Evolutionary conservation across 2,113 vertebrate genomes (phyloP), one percentile per base, ranked within the genome.

Genomic region (Aphelocoma coerulescens): DNA sequence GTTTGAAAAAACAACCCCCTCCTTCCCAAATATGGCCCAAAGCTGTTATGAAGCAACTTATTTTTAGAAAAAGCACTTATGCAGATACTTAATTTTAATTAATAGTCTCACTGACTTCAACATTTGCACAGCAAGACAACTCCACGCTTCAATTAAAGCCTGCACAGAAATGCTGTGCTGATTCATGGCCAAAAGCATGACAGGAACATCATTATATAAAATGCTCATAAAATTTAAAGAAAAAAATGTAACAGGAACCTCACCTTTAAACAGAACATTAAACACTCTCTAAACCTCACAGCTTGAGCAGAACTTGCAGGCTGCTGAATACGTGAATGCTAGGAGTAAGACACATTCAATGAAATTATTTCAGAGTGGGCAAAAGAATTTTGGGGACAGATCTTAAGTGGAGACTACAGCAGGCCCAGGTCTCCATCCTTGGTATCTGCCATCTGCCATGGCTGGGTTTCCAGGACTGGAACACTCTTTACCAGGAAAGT

Each of bases 41-140:
- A 90, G 92, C 94, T 95, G 75, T 79, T 88, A 85, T 21, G 81
- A 94, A 96, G 86, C 59, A 85, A 96, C 91, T 82, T 94, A 93
- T 95, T 96, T 97, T 94, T 94, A 96, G 94, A 75, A 95, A 89
- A 88, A 88, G 46, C 91, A 92, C 84, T 95, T 95, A 89, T 62
- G 89, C 58, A 93, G 84, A 96, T 93, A 92, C 66, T 96, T 94
- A 89, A 76, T 91, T 96, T 96, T 96, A 96, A 97, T 94, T 93
- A 97, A 96, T 95, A 96, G 89, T 91, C 94, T 95, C 84, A 84
- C 73, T 30, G 77, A 89, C 61, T 95, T 85, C 87, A 95, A 88
- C 91, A 96, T 88, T 93, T 74, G 86, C 92, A 95, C 91, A 95
- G 92, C 44, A 18, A 97, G 94, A 94, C 92, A 93, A 92, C 92